phyloP scores from a whole-genome alignment of 2,113 vertebrate species.

The Carollia perspicillata region DNA sequence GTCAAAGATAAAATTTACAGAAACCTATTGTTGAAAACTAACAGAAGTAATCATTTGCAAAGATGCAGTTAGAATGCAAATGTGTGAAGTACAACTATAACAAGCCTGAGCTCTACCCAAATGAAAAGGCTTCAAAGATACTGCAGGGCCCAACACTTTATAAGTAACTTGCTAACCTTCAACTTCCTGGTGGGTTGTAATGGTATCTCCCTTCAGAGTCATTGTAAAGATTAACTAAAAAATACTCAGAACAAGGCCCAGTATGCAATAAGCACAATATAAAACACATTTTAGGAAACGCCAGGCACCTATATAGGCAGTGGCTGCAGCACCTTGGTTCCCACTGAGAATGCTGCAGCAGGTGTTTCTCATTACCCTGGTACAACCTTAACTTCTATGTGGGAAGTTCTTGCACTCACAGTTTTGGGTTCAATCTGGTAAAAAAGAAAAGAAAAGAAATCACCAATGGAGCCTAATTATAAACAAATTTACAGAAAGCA shows the following conservation, averaged over 20 bases:
- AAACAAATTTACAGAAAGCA: neutral
- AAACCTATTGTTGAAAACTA: neutral
- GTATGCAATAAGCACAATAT: neutral
- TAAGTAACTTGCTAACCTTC: neutral
- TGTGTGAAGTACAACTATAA: neutral
- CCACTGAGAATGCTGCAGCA: neutral
- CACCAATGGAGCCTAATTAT: neutral
- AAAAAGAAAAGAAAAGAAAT: neutral
- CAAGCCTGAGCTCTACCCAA: neutral
- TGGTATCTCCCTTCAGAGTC: neutral
- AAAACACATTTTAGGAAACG: neutral
- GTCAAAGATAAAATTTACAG: neutral
- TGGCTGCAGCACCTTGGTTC: neutral
- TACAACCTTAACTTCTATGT: neutral
- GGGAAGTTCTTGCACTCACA: neutral
- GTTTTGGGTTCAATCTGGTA: neutral
- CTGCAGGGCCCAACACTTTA: neutral
- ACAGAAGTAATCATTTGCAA: neutral
- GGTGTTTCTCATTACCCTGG: neutral
- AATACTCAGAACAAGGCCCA: neutral
- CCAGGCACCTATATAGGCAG: neutral
- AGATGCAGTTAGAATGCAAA: neutral
- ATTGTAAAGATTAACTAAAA: neutral
- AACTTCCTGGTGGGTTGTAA: neutral
- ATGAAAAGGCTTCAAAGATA: neutral